Conservation (phyloP, 2,797 vertebrate genomes). For the Prionace glauca region DNA sequence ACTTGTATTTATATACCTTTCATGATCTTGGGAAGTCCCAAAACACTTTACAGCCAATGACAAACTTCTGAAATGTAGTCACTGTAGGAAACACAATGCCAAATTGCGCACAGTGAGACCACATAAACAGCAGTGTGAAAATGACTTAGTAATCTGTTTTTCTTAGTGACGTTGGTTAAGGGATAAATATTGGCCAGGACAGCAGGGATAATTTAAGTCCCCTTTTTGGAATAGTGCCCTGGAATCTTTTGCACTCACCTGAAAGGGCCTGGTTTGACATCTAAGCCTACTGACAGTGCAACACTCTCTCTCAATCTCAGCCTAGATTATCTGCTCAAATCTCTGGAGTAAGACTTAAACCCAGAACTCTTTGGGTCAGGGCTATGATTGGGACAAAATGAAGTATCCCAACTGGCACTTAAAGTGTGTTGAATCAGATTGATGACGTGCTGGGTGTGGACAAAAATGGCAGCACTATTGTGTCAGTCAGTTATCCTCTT, state of each 20-base stretch:
- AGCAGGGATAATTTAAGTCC: neutral
- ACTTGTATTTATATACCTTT: neutral
- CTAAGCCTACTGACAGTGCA: neutral
- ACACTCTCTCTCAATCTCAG: neutral
- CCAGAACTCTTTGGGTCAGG: neutral
- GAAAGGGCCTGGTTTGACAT: neutral
- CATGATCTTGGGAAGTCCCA: neutral
- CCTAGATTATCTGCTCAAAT: neutral
- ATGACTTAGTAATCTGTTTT: neutral
- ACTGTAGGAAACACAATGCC: neutral
- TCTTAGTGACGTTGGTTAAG: neutral
- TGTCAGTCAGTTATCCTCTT: too few species aligned
- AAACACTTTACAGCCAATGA: neutral
- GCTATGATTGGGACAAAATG: neutral
- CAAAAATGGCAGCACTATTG: neutral
- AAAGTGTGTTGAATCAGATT: too few species aligned
- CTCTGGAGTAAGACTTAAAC: neutral
- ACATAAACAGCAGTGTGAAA: neutral
- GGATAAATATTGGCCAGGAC: neutral
- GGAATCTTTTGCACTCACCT: neutral
- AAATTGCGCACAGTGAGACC: neutral
- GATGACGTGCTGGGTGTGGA: too few species aligned
- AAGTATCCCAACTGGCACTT: neutral
- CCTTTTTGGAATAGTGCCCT: neutral
- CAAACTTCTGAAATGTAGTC: neutral